Conservation (phyloP, 2,797 vertebrate species). For the Macroramphosus scolopax region DNA sequence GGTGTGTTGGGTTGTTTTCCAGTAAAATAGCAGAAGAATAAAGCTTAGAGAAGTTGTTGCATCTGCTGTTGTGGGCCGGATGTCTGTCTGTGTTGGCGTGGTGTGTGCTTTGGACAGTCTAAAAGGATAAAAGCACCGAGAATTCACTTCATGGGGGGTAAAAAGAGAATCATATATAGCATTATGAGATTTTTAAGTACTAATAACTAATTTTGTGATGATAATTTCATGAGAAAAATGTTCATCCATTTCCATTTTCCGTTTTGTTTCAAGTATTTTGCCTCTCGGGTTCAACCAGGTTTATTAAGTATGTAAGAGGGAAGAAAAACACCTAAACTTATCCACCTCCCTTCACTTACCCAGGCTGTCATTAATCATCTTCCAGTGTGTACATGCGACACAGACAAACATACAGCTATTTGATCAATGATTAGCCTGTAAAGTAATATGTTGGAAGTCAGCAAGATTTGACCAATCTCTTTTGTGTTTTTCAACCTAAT, state of each 20-base stretch:
- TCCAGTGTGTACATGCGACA: slow-evolving; percentile 53
- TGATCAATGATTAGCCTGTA: slow-evolving; percentile 77
- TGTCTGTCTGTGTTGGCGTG: slow-evolving; percentile 38
- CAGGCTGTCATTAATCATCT: slow-evolving; percentile 58
- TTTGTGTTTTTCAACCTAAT: slow-evolving; percentile 82
- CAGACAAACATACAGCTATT: slow-evolving; percentile 69
- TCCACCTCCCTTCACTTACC: slow-evolving; percentile 35
- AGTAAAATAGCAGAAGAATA: slow-evolving; percentile 40
- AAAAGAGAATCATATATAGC: slow-evolving; percentile 6
- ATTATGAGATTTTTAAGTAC: slow-evolving; percentile 8
- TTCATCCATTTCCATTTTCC: neutral
- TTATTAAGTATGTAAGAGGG: slow-evolving; percentile 29
- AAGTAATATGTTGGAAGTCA: slow-evolving; percentile 83
- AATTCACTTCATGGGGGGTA: slow-evolving; percentile 25
- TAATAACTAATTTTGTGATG: slow-evolving; percentile 15
- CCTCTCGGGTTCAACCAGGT: slow-evolving; percentile 11
- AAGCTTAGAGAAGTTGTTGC: slow-evolving; percentile 45
- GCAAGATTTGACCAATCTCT: slow-evolving; percentile 77
- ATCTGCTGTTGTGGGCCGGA: slow-evolving; percentile 41
- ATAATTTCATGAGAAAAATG: slow-evolving; percentile 8
- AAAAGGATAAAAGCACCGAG: slow-evolving; percentile 28
- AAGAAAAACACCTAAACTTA: slow-evolving; percentile 25
- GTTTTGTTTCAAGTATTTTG: slow-evolving; percentile 1
- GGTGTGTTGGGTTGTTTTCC: slow-evolving; percentile 52
- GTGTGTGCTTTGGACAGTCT: slow-evolving; percentile 3